Percentiles rank a stretch among this genome's conserved stretches.
These are phyloP conservation scores for Euthynnus affinis DNA, from an alignment of 2,797 vertebrate genomes.

Conservation along the genomic window DNA sequence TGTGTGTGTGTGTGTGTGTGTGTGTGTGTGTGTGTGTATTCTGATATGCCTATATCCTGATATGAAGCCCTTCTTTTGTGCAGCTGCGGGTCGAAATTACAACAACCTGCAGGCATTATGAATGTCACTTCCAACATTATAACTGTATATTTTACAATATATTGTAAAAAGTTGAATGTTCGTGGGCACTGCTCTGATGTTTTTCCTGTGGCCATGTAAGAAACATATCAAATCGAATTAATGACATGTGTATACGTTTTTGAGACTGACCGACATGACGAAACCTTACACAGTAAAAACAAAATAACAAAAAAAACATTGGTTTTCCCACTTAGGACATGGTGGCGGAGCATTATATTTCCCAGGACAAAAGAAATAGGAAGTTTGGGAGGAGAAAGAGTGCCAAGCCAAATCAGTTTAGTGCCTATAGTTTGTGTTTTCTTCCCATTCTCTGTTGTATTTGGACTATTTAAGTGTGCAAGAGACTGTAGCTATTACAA, in stretches of 20 bases:
- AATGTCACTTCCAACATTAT: background rate
- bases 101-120: background rate
- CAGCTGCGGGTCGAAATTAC: constrained; percentile 15
- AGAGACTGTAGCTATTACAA: constrained; percentile 48
- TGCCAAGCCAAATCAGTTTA: constrained; percentile 44
- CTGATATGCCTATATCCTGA: no score
- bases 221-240: background rate
- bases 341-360: constrained; percentile 1
- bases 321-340: background rate
- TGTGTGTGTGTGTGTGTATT: constrained; percentile 30
- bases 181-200: background rate
- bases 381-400: constrained; percentile 21
- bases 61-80: constrained; percentile 19
- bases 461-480: constrained; percentile 33
- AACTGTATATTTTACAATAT: no score
- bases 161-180: constrained; percentile 12
- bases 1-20: constrained; percentile 26
- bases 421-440: constrained; percentile 38
- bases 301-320: background rate
- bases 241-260: background rate
- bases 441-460: constrained; percentile 39
- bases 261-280: background rate
- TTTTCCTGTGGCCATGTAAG: background rate
- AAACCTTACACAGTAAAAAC: constrained; percentile 5
- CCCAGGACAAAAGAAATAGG: constrained; percentile 23